These are phyloP conservation scores for Gymnarchus niloticus DNA, from an alignment of 2,113 vertebrate genomes.

Conservation along the genomic window DNA sequence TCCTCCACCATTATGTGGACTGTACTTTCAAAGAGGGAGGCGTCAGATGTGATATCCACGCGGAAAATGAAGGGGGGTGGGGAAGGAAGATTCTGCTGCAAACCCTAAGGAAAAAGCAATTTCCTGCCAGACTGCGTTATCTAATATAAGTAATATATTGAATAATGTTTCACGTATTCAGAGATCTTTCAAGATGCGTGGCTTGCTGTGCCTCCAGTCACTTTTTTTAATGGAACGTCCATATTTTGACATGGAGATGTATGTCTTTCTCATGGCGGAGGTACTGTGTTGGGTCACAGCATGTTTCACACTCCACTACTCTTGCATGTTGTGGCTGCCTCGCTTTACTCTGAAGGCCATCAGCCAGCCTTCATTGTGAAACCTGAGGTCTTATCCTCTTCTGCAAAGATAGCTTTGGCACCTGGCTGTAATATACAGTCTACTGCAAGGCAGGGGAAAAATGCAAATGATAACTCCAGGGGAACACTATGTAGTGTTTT, in stretches of 20 bases:
- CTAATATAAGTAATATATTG: conserved; percentile 16
- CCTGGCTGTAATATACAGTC: not conserved
- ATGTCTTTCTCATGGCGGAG: not conserved
- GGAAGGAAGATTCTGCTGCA: not conserved
- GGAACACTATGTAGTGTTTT: not conserved
- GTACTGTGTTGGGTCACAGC: not conserved
- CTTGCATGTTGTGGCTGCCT: not conserved
- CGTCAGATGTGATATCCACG: not conserved
- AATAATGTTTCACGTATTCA: conserved; percentile 8
- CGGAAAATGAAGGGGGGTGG: not conserved
- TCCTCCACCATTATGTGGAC: not conserved
- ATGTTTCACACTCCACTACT: too few relatives aligned
- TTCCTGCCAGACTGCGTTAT: conserved; percentile 15
- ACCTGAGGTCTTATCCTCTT: not conserved
- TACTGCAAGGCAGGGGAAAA: not conserved
- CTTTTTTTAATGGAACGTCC: not conserved
- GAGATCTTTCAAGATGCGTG: conserved; percentile 4
- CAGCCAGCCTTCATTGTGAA: not conserved
- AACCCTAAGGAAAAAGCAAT: conserved; percentile 21
- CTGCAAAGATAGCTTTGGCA: not conserved
- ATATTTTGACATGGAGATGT: not conserved
- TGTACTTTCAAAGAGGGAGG: not conserved
- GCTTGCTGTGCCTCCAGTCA: not conserved
- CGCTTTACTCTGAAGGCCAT: too few relatives aligned
- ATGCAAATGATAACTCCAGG: not conserved